phyloP scores from a whole-genome alignment of 1,140 invertebrate species.

The Drosophila busckii region DNA sequence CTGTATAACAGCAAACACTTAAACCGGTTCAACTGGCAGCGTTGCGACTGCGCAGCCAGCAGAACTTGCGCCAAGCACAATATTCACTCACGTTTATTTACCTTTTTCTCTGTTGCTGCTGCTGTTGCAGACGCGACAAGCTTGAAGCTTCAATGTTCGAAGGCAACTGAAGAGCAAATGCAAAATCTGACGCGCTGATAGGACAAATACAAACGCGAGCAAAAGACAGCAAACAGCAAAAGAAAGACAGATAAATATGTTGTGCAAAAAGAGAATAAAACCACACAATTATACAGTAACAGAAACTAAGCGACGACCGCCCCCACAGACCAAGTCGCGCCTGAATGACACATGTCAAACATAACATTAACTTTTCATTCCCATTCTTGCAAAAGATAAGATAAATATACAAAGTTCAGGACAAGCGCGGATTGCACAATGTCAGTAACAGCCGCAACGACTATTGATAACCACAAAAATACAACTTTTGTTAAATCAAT shows the following conservation, averaged over 20 bases:
- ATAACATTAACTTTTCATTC: conserved; percentile 16
- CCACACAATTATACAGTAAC: not conserved
- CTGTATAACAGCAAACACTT: conserved; percentile 9
- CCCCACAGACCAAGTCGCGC: conserved; percentile 26
- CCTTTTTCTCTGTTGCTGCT: conserved; percentile 25
- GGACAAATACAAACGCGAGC: conserved; percentile 37
- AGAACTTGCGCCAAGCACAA: conserved; percentile 10
- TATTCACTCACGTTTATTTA: conserved; percentile 11
- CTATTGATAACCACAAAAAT: conserved; percentile 27
- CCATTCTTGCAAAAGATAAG: conserved; percentile 33
- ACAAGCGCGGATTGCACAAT: conserved; percentile 17
- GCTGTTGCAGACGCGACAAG: conserved; percentile 48
- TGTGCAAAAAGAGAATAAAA: conserved; percentile 11
- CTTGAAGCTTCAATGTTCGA: conserved; percentile 58
- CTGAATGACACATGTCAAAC: conserved; percentile 40
- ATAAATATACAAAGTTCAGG: conserved; percentile 23
- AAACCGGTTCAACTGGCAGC: conserved; percentile 23
- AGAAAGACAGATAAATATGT: conserved; percentile 11
- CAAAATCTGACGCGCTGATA: conserved; percentile 31
- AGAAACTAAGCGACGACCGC: conserved; percentile 2
- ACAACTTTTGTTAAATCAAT: conserved; percentile 38
- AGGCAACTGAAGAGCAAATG: conserved; percentile 50
- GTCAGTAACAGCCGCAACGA: not conserved
- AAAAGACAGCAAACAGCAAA: conserved; percentile 21
- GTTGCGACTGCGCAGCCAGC: not conserved